Evolutionary conservation across 2,113 vertebrate genomes (phyloP), one percentile per base, ranked within the genome.

Genomic region (Poeciliopsis occidentalis): DNA sequence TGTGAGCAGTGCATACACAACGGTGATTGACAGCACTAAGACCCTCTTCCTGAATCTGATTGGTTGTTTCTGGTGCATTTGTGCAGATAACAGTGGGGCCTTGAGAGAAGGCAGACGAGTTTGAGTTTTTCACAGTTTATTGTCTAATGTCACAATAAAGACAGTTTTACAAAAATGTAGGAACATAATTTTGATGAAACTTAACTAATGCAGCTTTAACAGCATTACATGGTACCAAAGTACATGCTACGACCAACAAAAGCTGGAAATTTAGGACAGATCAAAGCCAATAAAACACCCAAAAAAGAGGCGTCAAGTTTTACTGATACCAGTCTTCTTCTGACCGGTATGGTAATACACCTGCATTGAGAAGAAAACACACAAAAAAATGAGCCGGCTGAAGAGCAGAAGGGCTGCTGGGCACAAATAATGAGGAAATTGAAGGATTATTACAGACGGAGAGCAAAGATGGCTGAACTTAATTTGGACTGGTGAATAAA

Each of bases 401-500:
- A 73, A 60, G 60, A 1, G 41, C 47, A 47, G 47, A 60, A 61
- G 60, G 62, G 19, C 69, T 70, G 60, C 60, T 57, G 80, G 69
- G 32, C 68, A 83, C 64, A 71, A 51, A 83, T 67, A 70, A 75
- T 66, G 62, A 80, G 37, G 66, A 89, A 85, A 86, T 75, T 75
- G 78, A 70, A 39, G 66, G 78, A 83, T 82, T 79, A 81, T 84
- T 79, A 82, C 17, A 2, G 39, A 67, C 62, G 68, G 69, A 70
- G 71, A 72, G 80, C 24, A 17, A 51, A 75, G 69, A 39, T 78
- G 81, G 69, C 67, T 32, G 64, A 76, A 85, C 61, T 81, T 78
- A 83, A 89, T 88, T 85, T 82, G 83, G 69, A 83, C 75, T n/a
- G 27, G 67, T 80, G 81, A 73, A 73, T 30, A 64, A 71, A 71